These are phyloP conservation scores for Zeuzera pyrina DNA, from an alignment of 2,888 invertebrate species.

Conservation along the genomic window DNA sequence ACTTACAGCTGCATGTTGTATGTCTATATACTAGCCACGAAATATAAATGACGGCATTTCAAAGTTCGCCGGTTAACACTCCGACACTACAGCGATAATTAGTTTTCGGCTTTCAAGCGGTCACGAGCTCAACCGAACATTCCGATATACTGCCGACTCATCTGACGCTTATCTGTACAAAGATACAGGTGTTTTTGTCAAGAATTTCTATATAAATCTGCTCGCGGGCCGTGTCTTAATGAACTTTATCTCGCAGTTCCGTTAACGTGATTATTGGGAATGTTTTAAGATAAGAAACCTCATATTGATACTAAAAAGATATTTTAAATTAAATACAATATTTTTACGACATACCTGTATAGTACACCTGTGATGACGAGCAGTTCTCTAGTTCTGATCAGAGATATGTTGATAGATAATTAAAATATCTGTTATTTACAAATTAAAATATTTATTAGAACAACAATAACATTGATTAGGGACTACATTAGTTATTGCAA, in stretches of 20 bases:
- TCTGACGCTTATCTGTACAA: constrained; percentile 36
- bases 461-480: too few relatives aligned
- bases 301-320: too few relatives aligned
- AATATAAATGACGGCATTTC: not conserved
- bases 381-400: too few relatives aligned
- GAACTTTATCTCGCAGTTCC: constrained; percentile 25
- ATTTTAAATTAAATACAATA: too few relatives aligned
- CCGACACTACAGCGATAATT: constrained; percentile 33
- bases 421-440: too few relatives aligned
- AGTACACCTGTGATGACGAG: too few relatives aligned
- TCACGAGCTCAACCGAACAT: constrained; percentile 53
- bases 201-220: constrained; percentile 28
- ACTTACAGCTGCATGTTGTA: constrained; percentile 3
- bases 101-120: constrained; percentile 46
- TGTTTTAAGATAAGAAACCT: constrained; percentile 13
- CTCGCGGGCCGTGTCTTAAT: constrained; percentile 14
- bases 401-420: too few relatives aligned
- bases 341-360: too few relatives aligned
- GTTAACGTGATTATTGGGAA: constrained; percentile 20
- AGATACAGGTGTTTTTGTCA: constrained; percentile 49
- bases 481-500: too few relatives aligned
- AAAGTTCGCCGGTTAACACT: constrained; percentile 1
- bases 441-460: too few relatives aligned
- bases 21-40: constrained; percentile 1
- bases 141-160: constrained; percentile 49